Percentiles rank a stretch among this genome's conserved stretches.
Evolutionary conservation across 30 jellyfish, hydroid and myxozoan species (phyloP).

Genomic region (Turritopsis rubra): DNA sequence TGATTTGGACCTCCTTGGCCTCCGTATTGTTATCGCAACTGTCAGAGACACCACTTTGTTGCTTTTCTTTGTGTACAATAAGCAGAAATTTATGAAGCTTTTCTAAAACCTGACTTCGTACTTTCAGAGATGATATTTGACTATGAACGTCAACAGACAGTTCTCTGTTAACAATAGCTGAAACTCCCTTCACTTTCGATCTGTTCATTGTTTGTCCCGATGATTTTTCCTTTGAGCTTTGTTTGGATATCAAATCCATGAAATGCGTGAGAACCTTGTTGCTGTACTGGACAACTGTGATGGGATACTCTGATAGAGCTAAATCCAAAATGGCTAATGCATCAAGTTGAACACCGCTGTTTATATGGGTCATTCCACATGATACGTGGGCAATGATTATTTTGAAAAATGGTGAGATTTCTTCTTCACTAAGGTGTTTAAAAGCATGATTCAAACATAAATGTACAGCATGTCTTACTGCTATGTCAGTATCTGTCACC

Average conservation of each 20-base stretch:
- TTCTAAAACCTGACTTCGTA: conserved; percentile 35
- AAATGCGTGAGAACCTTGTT: conserved; percentile 51
- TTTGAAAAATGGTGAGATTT: conserved; percentile 67
- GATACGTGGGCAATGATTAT: conserved; percentile 70
- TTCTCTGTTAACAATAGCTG: conserved; percentile 35
- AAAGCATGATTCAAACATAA: conserved; percentile 49
- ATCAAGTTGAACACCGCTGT: conserved; percentile 73
- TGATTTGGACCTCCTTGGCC: neutral
- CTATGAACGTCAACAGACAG: conserved; percentile 47
- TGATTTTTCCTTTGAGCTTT: conserved; percentile 24
- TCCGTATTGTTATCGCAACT: neutral
- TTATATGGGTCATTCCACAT: conserved; percentile 94
- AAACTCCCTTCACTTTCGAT: conserved; percentile 33
- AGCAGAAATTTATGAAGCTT: conserved; percentile 45
- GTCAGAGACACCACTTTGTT: neutral
- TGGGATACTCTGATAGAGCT: conserved; percentile 43
- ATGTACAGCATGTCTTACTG: conserved; percentile 40
- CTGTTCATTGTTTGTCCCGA: conserved; percentile 30
- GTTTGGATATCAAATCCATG: conserved; percentile 60
- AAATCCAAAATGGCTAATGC: conserved; percentile 43
- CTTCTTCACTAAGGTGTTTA: conserved; percentile 23
- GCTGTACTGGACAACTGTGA: conserved; percentile 34
- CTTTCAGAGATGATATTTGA: conserved; percentile 42
- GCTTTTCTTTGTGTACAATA: conserved; percentile 17
- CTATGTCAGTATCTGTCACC: conserved; percentile 47